Evolutionary conservation across 2,888 invertebrate species (phyloP), one percentile per base, ranked within the genome.

Genomic region (Coelinius sp.): DNA sequence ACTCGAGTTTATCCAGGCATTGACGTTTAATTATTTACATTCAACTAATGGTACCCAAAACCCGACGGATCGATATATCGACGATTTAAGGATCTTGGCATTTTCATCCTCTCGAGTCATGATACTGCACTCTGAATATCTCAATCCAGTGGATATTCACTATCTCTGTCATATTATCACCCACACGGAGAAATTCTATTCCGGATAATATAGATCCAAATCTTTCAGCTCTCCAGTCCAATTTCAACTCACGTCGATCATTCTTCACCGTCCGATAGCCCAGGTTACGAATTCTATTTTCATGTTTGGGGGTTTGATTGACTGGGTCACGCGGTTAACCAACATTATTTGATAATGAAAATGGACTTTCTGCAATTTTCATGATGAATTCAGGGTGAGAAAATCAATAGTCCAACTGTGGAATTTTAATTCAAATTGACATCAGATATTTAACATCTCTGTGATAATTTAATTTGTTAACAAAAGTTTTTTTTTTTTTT

Each of bases 281-380:
- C 52, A 68, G 62, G 68, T 72, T 67, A 71, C 75, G 62, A 74
- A 78, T n/a, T 79, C 83, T 85, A 84, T 85, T 84, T 84, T 78
- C 78, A 79, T 80, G 73, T 74, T 70, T 76, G 64, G 74, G 70
- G 68, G 64, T 71, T 76, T 74, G 79, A 81, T 83, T 79, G 81
- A 83, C 79, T 80, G 74, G 83, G 82, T 84, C 81, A 82, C 81
- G 78, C 81, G 81, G 79, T 80, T 83, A 83, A 82, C 67, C 78
- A 70, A 73, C 74, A 77, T 81, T 78, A 77, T 77, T 78, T 79
- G 77, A 78, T 84, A 85, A 85, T 82, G 83, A 85, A 83, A 82
- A 85, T 84, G 77, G 85, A 84, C 84, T 81, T 82, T 76, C 71
- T 76, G 65, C 68, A 70, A 80, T 80, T 79, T 79, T 78, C 77